Evolutionary conservation across 1,140 invertebrate species (phyloP).

Genomic region (Drosophila burlai): DNA sequence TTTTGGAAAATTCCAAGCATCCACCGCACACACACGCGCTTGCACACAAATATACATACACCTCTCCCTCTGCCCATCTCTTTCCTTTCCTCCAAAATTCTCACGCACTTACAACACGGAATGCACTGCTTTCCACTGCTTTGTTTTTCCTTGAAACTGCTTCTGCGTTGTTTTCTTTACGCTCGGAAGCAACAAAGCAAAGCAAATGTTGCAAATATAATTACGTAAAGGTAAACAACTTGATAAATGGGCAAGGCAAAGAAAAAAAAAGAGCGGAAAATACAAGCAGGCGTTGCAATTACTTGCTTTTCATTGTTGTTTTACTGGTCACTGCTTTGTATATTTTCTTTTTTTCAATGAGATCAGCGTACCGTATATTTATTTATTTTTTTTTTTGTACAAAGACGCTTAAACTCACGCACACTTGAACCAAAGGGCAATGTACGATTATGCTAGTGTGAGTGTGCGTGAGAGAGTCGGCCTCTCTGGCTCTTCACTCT

Average conservation of each 20-base stretch:
- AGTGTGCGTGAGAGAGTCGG: slow-evolving; percentile 41
- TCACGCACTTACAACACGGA: slow-evolving; percentile 27
- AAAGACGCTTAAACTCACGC: slow-evolving; percentile 28
- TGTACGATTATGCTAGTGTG: slow-evolving; percentile 69
- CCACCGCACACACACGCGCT: slow-evolving; percentile 31
- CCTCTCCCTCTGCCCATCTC: not conserved
- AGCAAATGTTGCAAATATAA: slow-evolving; percentile 74
- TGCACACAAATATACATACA: not conserved
- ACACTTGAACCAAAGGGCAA: slow-evolving; percentile 60
- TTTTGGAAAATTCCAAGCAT: slow-evolving; percentile 82
- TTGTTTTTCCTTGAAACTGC: slow-evolving; percentile 6
- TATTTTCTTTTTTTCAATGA: slow-evolving; percentile 62
- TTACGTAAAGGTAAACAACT: slow-evolving; percentile 83
- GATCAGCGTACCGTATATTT: slow-evolving; percentile 61
- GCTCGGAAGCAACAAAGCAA: not conserved
- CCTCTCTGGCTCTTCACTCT: slow-evolving; percentile 7
- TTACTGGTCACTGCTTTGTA: slow-evolving; percentile 51
- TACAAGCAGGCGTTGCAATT: slow-evolving; percentile 15
- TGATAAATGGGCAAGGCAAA: slow-evolving; percentile 57
- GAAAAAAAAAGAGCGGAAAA: slow-evolving; percentile 24
- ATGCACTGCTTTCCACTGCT: slow-evolving; percentile 27
- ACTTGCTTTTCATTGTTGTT: slow-evolving; percentile 14
- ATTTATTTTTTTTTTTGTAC: slow-evolving; percentile 36
- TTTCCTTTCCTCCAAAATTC: slow-evolving; percentile 11
- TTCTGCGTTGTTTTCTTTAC: slow-evolving; percentile 11